Conservation (phyloP, 2,797 vertebrate species). For the Pangasius larnaudii region DNA sequence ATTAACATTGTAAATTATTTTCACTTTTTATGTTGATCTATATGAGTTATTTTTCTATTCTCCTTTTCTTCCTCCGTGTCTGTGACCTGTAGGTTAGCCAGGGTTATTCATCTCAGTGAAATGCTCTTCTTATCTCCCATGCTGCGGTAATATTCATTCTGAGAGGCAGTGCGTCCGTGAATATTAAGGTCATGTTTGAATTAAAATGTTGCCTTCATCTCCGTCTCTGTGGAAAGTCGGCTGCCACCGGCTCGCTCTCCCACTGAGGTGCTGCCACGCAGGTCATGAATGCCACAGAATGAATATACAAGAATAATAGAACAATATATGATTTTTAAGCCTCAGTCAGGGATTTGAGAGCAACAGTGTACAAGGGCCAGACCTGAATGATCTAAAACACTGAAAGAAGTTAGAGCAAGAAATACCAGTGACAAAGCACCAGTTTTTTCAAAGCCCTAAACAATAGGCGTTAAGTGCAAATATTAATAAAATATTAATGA, state of each 20-base stretch:
- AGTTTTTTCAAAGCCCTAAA: not conserved
- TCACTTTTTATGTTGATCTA: not conserved
- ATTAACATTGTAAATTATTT: not conserved
- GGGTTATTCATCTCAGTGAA: not conserved
- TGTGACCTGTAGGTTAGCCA: not conserved
- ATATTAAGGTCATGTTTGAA: slow-evolving; percentile 44
- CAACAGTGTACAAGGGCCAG: not conserved
- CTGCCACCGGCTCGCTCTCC: not conserved
- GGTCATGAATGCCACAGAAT: slow-evolving; percentile 9
- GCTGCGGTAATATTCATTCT: slow-evolving; percentile 16
- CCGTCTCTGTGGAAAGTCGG: slow-evolving; percentile 26
- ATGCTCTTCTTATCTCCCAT: not conserved
- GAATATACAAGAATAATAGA: slow-evolving; percentile 19
- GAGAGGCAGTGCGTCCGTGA: slow-evolving; percentile 8
- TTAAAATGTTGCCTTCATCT: slow-evolving; percentile 39
- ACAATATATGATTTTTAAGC: not conserved
- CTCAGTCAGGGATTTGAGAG: not conserved
- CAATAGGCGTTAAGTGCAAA: not conserved
- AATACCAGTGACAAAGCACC: not conserved
- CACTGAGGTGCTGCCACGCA: not conserved
- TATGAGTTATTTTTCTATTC: not conserved
- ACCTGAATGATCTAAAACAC: not conserved
- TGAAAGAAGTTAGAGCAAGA: not conserved
- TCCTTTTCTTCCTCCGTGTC: not conserved
- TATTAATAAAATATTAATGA: not conserved